These are phyloP conservation scores for Drosophila mimica DNA, from an alignment of 2,888 invertebrate genomes.

Conservation along the genomic window DNA sequence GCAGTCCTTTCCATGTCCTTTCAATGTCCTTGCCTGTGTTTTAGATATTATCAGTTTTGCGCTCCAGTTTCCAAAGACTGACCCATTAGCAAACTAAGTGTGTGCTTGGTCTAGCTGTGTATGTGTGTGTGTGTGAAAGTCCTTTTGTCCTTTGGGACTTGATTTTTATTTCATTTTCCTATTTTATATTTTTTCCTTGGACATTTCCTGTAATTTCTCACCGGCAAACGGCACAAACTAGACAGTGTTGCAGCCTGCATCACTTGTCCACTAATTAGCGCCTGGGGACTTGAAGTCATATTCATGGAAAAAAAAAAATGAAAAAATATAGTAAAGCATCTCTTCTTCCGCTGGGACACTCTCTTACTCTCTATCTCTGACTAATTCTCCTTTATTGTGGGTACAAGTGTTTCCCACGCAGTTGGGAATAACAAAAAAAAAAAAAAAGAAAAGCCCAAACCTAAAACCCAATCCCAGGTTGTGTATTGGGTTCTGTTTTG, in stretches of 20 bases:
- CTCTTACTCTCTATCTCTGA: background rate
- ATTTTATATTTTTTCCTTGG: conserved; percentile 31
- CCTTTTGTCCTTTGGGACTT: conserved; percentile 73
- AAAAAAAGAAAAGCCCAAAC: conserved; percentile 12
- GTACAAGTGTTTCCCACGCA: conserved; percentile 58
- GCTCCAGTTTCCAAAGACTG: conserved; percentile 67
- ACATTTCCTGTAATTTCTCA: conserved; percentile 77
- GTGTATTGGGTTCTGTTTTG: conserved; percentile 14
- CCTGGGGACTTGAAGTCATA: conserved; percentile 51
- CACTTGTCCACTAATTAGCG: conserved; percentile 65
- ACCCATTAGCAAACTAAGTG: conserved; percentile 22
- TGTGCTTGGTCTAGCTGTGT: conserved; percentile 1
- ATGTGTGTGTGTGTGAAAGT: conserved; percentile 29
- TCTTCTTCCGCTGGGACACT: conserved; percentile 7
- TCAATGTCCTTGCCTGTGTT: background rate
- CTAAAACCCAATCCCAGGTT: conserved; percentile 18
- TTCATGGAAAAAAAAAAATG: background rate
- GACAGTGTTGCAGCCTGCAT: conserved; percentile 19
- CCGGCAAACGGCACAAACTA: conserved; percentile 31
- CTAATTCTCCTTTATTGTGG: background rate
- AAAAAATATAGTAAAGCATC: conserved; percentile 13
- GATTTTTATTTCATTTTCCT: conserved; percentile 58
- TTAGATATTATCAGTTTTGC: conserved; percentile 64
- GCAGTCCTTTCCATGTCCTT: conserved; percentile 38
- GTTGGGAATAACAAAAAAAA: conserved; percentile 13